These are phyloP conservation scores for Steinernema khuongi DNA, from an alignment of 1,140 invertebrate genomes.

Conservation along the genomic window DNA sequence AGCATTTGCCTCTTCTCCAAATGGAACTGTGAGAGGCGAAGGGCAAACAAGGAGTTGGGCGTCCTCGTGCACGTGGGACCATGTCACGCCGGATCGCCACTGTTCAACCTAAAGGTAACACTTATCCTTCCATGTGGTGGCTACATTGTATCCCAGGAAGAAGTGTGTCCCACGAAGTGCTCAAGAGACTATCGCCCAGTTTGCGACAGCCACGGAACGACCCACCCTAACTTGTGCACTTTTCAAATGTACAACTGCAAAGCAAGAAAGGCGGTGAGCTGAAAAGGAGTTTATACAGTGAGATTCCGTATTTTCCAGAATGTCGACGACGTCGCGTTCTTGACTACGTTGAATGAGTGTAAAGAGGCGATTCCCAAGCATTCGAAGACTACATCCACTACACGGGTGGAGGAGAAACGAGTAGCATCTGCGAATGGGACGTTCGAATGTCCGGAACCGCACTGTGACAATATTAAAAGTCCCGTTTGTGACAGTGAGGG, in stretches of 20 bases:
- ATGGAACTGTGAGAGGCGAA: slow-evolving; percentile 24
- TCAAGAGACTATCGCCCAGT: slow-evolving; percentile 23
- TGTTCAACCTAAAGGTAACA: slow-evolving; percentile 26
- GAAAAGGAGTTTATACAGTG: background rate
- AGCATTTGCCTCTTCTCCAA: slow-evolving; percentile 22
- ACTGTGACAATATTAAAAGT: slow-evolving; percentile 15
- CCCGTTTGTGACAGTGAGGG: slow-evolving; percentile 45
- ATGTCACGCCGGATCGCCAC: slow-evolving; percentile 23
- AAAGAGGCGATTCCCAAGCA: background rate
- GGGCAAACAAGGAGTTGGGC: slow-evolving; percentile 18
- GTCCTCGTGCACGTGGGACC: slow-evolving; percentile 28
- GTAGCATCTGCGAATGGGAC: slow-evolving; percentile 3
- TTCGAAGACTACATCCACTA: background rate
- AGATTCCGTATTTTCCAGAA: slow-evolving; percentile 12
- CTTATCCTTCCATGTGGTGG: background rate
- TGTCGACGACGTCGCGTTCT: slow-evolving; percentile 14
- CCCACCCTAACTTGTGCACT: slow-evolving; percentile 31
- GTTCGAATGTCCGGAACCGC: slow-evolving; percentile 19
- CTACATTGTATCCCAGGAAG: slow-evolving; percentile 20
- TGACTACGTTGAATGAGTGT: slow-evolving; percentile 13
- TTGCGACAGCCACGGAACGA: slow-evolving; percentile 29
- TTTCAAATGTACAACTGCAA: slow-evolving; percentile 34
- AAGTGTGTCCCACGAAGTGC: slow-evolving; percentile 31
- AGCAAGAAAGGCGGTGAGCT: slow-evolving; percentile 18
- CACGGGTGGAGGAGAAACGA: background rate